Percentiles rank a stretch among this genome's conserved stretches.
Evolutionary conservation across 1,140 invertebrate genomes (phyloP).

Genomic region (Calycopis cecrops): DNA sequence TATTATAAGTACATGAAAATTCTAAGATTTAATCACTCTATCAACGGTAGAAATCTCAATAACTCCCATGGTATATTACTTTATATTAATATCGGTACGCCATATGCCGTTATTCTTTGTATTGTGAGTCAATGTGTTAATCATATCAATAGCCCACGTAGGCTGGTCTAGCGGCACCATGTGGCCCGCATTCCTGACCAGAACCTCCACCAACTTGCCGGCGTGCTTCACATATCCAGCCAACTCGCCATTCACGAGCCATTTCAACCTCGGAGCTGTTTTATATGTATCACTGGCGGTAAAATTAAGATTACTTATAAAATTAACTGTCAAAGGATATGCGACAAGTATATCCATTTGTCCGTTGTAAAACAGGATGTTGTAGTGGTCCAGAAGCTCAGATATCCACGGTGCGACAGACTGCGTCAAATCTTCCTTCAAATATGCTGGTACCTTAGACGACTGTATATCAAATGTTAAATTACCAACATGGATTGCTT

Average conservation of each 20-base stretch:
- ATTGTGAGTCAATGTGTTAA: slow-evolving; percentile 85
- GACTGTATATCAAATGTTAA: slow-evolving; percentile 78
- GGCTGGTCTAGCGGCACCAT: slow-evolving; percentile 91
- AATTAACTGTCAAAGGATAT: slow-evolving; percentile 85
- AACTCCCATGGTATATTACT: too few species aligned
- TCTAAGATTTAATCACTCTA: too few species aligned
- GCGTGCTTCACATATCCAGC: slow-evolving; percentile 87
- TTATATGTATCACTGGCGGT: slow-evolving; percentile 79
- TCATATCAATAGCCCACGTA: slow-evolving; percentile 84
- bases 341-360: slow-evolving; percentile 91
- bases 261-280: slow-evolving; percentile 78
- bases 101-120: too few species aligned
- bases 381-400: slow-evolving; percentile 81
- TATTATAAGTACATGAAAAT: too few species aligned
- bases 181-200: slow-evolving; percentile 88
- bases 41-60: too few species aligned
- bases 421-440: slow-evolving; percentile 88
- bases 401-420: slow-evolving; percentile 85
- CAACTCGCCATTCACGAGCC: slow-evolving; percentile 81
- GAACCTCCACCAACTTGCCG: slow-evolving; percentile 85
- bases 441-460: slow-evolving; percentile 79
- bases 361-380: slow-evolving; percentile 86
- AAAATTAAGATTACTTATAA: slow-evolving; percentile 82
- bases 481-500: slow-evolving; percentile 89
- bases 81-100: too few species aligned